phyloP scores from a whole-genome alignment of 2,797 vertebrate genomes.

The Rhinella marina region DNA sequence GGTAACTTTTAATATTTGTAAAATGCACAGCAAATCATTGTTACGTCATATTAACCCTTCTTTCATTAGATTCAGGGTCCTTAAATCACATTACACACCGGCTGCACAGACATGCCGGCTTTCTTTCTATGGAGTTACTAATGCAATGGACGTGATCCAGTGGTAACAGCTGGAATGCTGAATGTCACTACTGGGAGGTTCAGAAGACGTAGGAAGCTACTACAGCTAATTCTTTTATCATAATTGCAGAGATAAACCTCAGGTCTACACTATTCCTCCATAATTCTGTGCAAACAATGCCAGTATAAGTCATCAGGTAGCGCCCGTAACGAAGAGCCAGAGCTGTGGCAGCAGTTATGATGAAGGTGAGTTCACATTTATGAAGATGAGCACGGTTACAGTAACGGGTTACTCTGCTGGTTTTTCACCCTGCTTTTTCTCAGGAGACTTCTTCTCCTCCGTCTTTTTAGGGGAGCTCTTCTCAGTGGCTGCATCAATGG shows the following conservation, averaged over 20 bases:
- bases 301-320: not conserved
- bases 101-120: not conserved
- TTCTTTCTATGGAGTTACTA: not conserved
- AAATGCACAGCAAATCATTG: not conserved
- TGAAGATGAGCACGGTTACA: not conserved
- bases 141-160: not conserved
- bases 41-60: not conserved
- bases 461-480: not conserved
- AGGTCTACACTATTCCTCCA: not conserved
- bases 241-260: not conserved
- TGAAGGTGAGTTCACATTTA: not conserved
- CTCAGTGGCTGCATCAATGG: conserved; percentile 76
- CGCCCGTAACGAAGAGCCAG: not conserved
- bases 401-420: not conserved
- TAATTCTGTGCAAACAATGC: not conserved
- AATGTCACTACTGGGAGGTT: not conserved
- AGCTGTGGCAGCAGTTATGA: not conserved
- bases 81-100: not conserved
- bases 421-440: conserved; percentile 18
- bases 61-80: not conserved
- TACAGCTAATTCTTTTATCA: not conserved
- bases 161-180: not conserved
- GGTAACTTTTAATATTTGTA: too few species aligned
- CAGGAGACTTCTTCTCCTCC: not conserved
- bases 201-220: not conserved